Base-by-base conservation (phyloP, 2,113 vertebrate species). In the Grus americana region DNA sequence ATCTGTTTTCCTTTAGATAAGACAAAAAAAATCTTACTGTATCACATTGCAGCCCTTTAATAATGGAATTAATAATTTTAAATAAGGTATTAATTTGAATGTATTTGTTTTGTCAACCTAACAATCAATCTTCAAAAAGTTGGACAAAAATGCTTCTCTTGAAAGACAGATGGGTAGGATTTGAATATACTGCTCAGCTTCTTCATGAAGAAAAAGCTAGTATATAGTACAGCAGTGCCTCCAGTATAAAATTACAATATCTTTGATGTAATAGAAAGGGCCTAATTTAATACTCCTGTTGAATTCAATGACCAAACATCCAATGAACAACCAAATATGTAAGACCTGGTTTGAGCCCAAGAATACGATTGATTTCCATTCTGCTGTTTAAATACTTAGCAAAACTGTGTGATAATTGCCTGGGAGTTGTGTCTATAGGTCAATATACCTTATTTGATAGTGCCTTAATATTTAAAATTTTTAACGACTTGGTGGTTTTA, bases 1-100 rank as follows among this genome's bases (percentile, higher is more conserved):
- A 61, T 93, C 57, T 88, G 52, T 76, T 97, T 96, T 82, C 50
- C 13, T 70, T 94, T 87, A 82, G 21, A 54, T 66, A 88, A 46
- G 21, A 71, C 18, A 13, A 58, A 50, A 72, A 81, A 52, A 4
- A 47, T 59, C 46, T 66, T 91, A 57, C 14, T 6, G 11, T 47
- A 54, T 62, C n/a, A 50, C 42, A 70, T 62, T 61, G 11, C 59
- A 86, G 20, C 5, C 50, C 17, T 88, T 70, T 79, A 74, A 62
- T n/a, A 91, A 49, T 63, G 9, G 10, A 84, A 87, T 65, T 52
- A 68, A 79, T 86, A 19, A 2, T 88, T 91, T 80, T 42, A 62
- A 76, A 83, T 12, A 42, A 76, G 6, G 49, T 66, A 79, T 46
- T 85, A 0, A 21, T 96, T 90, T 73, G 21, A 83, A 66, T 29